Evolutionary conservation across 2,888 invertebrate species (phyloP).

Genomic region (Calephelis perditalis): DNA sequence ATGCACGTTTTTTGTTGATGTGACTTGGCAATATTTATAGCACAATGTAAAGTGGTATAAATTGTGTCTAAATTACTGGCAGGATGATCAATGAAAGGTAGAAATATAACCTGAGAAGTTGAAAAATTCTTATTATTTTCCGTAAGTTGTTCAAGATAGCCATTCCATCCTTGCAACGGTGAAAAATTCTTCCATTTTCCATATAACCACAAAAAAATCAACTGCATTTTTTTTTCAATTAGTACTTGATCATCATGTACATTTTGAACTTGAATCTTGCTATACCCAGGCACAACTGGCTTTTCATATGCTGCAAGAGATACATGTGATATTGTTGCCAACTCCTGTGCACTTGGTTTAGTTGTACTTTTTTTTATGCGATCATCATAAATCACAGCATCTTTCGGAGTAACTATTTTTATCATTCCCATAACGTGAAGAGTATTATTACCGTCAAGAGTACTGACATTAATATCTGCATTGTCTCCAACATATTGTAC

Average conservation of each 20-base stretch:
- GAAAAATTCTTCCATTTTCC: slow-evolving; percentile 36
- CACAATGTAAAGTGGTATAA: slow-evolving; percentile 34
- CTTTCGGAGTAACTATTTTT: slow-evolving; percentile 29
- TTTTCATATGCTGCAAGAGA: slow-evolving; percentile 33
- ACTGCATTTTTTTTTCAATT: slow-evolving; percentile 26
- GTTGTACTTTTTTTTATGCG: slow-evolving; percentile 38
- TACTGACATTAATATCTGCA: slow-evolving; percentile 29
- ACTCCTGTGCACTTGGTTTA: slow-evolving; percentile 33
- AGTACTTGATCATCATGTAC: slow-evolving; percentile 33
- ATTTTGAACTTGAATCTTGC: slow-evolving; percentile 34
- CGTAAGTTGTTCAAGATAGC: slow-evolving; percentile 39
- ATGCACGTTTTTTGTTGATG: slow-evolving; percentile 29
- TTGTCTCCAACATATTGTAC: slow-evolving; percentile 38
- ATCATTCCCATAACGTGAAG: slow-evolving; percentile 28
- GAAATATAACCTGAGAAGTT: slow-evolving; percentile 33
- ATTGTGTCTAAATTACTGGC: slow-evolving; percentile 39
- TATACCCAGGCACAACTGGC: slow-evolving; percentile 32
- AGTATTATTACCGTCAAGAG: slow-evolving; percentile 28
- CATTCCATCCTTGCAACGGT: slow-evolving; percentile 42
- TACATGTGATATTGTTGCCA: slow-evolving; percentile 33
- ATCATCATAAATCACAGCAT: slow-evolving; percentile 30
- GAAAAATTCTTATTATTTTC: slow-evolving; percentile 33
- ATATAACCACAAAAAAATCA: slow-evolving; percentile 36
- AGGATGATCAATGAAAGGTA: slow-evolving; percentile 43
- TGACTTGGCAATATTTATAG: slow-evolving; percentile 27